These are phyloP conservation scores for Mustela lutreola DNA, from an alignment of 2,113 vertebrate species.

Conservation along the genomic window DNA sequence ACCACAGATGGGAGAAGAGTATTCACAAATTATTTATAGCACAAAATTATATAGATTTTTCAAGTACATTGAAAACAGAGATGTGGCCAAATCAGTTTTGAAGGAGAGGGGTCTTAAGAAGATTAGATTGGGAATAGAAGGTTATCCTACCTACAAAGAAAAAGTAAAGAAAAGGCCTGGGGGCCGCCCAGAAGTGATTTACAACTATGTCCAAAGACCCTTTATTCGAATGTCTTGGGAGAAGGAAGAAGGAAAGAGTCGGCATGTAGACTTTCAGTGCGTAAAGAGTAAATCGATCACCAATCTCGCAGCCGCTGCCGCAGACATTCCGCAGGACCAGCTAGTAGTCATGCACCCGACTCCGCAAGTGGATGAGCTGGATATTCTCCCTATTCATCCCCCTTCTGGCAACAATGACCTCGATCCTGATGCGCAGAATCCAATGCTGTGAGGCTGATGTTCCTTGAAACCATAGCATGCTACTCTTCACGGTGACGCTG, in stretches of 20 bases:
- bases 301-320: constrained; percentile 96
- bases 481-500: constrained; percentile 80
- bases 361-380: constrained; percentile 98
- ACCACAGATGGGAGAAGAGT: constrained; percentile 99
- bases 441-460: constrained; percentile 89
- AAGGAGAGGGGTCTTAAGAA: too few relatives aligned
- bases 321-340: constrained; percentile 99
- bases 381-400: constrained; percentile 95
- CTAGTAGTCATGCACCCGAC: constrained; percentile 97
- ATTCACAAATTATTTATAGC: too few relatives aligned
- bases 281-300: constrained; percentile 99
- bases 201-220: constrained; percentile 99
- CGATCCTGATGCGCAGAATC: constrained; percentile 95
- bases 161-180: constrained; percentile 99
- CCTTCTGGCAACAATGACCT: constrained; percentile 91
- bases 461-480: constrained; percentile 85
- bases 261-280: constrained; percentile 99
- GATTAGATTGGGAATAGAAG: too few relatives aligned
- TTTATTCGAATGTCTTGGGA: constrained; percentile 99
- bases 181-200: constrained; percentile 97
- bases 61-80: too few relatives aligned
- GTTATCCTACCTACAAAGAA: constrained; percentile 98
- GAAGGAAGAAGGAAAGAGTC: constrained; percentile 99
- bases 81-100: too few relatives aligned
- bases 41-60: too few relatives aligned